These are phyloP conservation scores for Copidosoma aretas DNA, from an alignment of 2,888 invertebrate species.

Conservation along the genomic window DNA sequence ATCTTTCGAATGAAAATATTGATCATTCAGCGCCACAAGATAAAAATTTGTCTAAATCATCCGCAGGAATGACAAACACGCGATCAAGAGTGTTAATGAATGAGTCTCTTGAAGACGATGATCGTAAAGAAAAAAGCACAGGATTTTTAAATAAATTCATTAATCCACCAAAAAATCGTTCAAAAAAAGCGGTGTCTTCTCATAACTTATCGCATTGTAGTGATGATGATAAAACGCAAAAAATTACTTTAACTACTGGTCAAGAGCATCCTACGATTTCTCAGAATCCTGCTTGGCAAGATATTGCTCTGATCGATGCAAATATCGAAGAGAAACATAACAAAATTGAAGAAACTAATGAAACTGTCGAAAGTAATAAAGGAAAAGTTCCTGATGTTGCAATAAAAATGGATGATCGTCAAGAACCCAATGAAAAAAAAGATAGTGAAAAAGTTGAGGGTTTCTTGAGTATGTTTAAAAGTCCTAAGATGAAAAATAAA, in stretches of 20 bases:
- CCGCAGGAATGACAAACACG: too few species aligned
- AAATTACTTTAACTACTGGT: slow-evolving; percentile 40
- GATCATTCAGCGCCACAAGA: too few species aligned
- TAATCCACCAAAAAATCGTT: slow-evolving; percentile 54
- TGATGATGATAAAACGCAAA: slow-evolving; percentile 54
- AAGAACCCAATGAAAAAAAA: slow-evolving; percentile 32
- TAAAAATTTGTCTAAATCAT: too few species aligned
- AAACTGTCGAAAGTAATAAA: not conserved
- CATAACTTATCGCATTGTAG: slow-evolving; percentile 56
- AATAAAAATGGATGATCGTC: not conserved
- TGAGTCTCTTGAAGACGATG: slow-evolving; percentile 43
- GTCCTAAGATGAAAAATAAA: slow-evolving; percentile 51
- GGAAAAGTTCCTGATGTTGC: slow-evolving; percentile 14
- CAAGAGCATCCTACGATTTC: too few species aligned
- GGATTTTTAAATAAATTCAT: slow-evolving; percentile 49
- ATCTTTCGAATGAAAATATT: too few species aligned
- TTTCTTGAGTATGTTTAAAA: slow-evolving; percentile 56
- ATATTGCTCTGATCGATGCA: slow-evolving; percentile 12
- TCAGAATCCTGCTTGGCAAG: slow-evolving; percentile 27
- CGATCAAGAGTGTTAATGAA: slow-evolving; percentile 19
- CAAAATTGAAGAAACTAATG: slow-evolving; percentile 10
- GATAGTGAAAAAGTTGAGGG: slow-evolving; percentile 48
- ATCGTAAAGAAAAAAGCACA: slow-evolving; percentile 46
- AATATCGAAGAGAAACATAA: slow-evolving; percentile 12
- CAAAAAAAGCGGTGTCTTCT: slow-evolving; percentile 30